Conservation (phyloP, 2,113 vertebrate species). For the Thalassarche chlororhynchos region DNA sequence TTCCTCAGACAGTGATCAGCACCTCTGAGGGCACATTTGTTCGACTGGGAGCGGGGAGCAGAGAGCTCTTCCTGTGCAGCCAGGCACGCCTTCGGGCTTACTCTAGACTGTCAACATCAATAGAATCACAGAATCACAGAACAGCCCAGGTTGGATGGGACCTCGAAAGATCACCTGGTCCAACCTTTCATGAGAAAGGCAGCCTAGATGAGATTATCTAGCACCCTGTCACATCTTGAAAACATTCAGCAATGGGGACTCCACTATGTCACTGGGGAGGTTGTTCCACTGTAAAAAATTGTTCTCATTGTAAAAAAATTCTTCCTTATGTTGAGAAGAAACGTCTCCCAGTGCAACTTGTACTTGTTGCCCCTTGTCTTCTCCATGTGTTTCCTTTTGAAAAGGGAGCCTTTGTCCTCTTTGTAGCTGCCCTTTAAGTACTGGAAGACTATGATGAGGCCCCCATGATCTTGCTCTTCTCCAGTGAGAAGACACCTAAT, state of each 20-base stretch:
- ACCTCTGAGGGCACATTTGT: background rate
- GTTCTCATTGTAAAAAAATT: background rate
- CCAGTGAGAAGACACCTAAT: background rate
- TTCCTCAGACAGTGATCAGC: background rate
- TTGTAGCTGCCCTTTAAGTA: background rate
- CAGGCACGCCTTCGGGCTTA: background rate
- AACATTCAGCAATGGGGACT: background rate
- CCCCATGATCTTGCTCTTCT: background rate
- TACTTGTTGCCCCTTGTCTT: background rate
- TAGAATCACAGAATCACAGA: background rate
- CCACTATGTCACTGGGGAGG: background rate
- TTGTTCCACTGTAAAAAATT: background rate
- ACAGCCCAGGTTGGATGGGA: background rate
- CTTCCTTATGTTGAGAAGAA: background rate
- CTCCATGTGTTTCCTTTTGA: background rate
- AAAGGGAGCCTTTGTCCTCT: background rate
- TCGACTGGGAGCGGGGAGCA: rapidly evolving
- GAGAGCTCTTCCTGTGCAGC: background rate
- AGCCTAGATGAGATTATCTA: background rate
- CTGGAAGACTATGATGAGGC: background rate
- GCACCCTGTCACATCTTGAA: background rate
- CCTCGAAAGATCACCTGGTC: background rate
- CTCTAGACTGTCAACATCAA: background rate
- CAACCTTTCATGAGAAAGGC: background rate
- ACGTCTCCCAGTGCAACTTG: background rate